These are phyloP conservation scores for Diadegma fenestrale DNA, from an alignment of 2,888 invertebrate species.

Conservation along the genomic window DNA sequence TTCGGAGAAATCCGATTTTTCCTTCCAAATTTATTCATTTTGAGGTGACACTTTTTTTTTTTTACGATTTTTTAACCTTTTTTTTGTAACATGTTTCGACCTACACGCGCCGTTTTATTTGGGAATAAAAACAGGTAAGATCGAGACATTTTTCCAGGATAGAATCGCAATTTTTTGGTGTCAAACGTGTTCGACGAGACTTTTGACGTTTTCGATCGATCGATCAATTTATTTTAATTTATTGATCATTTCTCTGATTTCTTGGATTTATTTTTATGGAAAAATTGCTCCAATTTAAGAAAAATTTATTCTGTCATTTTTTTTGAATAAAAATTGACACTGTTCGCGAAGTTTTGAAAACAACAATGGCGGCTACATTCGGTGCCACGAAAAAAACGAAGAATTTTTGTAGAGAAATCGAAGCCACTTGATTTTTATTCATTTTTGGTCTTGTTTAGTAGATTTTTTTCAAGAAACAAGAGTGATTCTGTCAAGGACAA, in stretches of 20 bases:
- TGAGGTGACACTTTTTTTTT: slow-evolving; percentile 1
- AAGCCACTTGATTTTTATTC: not conserved
- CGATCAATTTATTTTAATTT: not conserved
- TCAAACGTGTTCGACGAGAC: slow-evolving; percentile 24
- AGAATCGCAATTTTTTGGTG: not conserved
- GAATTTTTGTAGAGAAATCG: not conserved
- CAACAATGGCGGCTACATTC: too few relatives aligned
- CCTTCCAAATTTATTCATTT: slow-evolving; percentile 46
- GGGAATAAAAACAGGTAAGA: slow-evolving; percentile 50
- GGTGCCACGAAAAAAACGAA: too few relatives aligned
- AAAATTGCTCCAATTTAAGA: not conserved
- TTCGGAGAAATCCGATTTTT: not conserved
- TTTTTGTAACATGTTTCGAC: slow-evolving; percentile 63
- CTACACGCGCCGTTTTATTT: slow-evolving; percentile 41
- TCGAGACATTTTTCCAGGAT: not conserved
- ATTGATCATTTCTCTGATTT: not conserved
- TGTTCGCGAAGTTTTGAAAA: not conserved
- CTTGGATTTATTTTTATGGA: not conserved
- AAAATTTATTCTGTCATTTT: not conserved
- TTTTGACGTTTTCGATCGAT: not conserved
- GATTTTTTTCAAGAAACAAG: slow-evolving; percentile 64
- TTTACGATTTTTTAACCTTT: not conserved
- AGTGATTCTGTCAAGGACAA: slow-evolving; percentile 69
- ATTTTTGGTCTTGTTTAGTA: not conserved
- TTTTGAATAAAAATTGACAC: not conserved